A percentile compares a stretch with the other conserved stretches of the same genome.
Evolutionary conservation across 2,888 invertebrate species (phyloP).

Genomic region (Volucella zonaria): DNA sequence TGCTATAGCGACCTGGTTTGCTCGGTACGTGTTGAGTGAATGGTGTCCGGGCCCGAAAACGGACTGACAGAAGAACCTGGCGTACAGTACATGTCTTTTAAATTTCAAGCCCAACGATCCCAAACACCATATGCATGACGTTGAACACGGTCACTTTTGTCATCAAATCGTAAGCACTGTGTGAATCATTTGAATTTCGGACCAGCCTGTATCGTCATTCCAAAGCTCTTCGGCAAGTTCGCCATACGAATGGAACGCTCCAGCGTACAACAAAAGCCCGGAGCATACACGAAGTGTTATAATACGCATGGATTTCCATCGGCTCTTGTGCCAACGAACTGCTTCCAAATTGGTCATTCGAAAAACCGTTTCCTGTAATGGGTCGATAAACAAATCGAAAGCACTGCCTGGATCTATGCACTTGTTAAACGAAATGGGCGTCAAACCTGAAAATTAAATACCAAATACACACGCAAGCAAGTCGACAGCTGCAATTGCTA

Average conservation of each 20-base stretch:
- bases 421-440: not conserved
- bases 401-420: no score
- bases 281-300: not conserved
- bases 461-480: not conserved
- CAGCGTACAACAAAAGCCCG: not conserved
- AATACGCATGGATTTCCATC: not conserved
- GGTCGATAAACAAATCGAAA: not conserved
- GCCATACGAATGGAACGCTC: not conserved
- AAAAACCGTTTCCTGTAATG: no score
- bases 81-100: not conserved
- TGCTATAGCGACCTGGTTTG: slow-evolving; percentile 1
- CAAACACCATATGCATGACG: slow-evolving; percentile 2
- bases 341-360: no score
- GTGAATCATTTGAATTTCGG: slow-evolving; percentile 24
- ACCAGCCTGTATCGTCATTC: not conserved
- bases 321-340: no score
- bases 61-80: not conserved
- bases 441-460: no score
- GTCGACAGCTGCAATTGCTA: no score
- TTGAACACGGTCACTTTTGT: not conserved
- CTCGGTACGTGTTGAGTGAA: no score
- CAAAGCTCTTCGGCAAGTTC: not conserved
- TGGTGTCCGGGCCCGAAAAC: not conserved
- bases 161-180: not conserved
- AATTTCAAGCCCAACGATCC: no score